Conservation (phyloP, 1,140 invertebrate species). For the Theocolax elegans region DNA sequence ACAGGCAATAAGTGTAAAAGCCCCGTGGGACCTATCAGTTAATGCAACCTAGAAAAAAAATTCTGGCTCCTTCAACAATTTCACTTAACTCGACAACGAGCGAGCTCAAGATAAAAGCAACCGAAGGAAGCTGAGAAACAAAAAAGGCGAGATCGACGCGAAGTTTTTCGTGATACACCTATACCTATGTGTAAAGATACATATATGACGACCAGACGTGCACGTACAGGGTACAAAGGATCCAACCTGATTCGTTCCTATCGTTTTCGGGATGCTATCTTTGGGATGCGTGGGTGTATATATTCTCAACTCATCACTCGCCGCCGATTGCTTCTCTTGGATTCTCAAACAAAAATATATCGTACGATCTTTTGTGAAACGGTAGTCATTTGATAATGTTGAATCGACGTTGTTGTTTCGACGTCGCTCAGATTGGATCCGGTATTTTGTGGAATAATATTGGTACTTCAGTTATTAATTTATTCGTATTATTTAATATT, state of each 20-base stretch:
- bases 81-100: slow-evolving; percentile 35
- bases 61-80: slow-evolving; percentile 26
- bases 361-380: too few relatives aligned
- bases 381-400: too few relatives aligned
- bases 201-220: not conserved
- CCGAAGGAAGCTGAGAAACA: not conserved
- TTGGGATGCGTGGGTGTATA: not conserved
- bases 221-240: too few relatives aligned
- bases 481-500: too few relatives aligned
- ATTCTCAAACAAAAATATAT: too few relatives aligned
- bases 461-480: too few relatives aligned
- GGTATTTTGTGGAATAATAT: too few relatives aligned
- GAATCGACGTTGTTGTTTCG: too few relatives aligned
- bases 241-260: too few relatives aligned
- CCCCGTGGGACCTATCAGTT: slow-evolving; percentile 35
- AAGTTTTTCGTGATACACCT: slow-evolving; percentile 17
- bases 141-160: slow-evolving; percentile 1
- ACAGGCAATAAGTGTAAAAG: slow-evolving; percentile 35
- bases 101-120: slow-evolving; percentile 23
- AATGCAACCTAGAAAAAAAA: slow-evolving; percentile 31
- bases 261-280: too few relatives aligned
- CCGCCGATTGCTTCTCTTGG: not conserved
- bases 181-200: too few relatives aligned
- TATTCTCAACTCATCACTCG: not conserved
- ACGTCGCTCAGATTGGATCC: too few relatives aligned